phyloP scores from a whole-genome alignment of 2,797 vertebrate species.

The Cossypha heuglini region DNA sequence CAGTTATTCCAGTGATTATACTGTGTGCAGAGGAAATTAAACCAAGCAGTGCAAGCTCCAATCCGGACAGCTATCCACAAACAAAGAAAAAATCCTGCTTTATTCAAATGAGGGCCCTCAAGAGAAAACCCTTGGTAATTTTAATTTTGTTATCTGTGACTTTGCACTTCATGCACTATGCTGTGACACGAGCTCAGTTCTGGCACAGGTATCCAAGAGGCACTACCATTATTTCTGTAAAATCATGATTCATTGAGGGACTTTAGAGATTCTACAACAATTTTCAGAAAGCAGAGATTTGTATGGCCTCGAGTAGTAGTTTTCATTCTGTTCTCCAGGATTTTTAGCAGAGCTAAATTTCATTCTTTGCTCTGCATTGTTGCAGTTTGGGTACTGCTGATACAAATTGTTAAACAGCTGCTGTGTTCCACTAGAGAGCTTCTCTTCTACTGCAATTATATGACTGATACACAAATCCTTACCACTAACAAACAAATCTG shows the following conservation, averaged over 20 bases:
- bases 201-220: background rate
- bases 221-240: background rate
- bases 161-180: background rate
- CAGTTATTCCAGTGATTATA: background rate
- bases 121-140: background rate
- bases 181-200: background rate
- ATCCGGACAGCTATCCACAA: background rate
- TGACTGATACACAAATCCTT: background rate
- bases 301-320: background rate
- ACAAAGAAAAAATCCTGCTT: background rate
- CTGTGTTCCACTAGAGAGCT: background rate
- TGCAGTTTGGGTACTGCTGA: background rate
- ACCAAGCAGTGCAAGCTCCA: background rate
- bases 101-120: background rate
- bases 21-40: conserved; percentile 2
- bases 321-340: background rate
- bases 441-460: background rate
- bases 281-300: background rate
- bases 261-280: background rate
- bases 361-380: background rate
- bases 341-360: background rate
- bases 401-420: conserved; percentile 9
- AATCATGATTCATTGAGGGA: background rate
- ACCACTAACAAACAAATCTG: background rate
- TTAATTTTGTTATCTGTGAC: background rate